phyloP scores from a whole-genome alignment of 2,888 invertebrate species.

The Pseudoips prasinana region DNA sequence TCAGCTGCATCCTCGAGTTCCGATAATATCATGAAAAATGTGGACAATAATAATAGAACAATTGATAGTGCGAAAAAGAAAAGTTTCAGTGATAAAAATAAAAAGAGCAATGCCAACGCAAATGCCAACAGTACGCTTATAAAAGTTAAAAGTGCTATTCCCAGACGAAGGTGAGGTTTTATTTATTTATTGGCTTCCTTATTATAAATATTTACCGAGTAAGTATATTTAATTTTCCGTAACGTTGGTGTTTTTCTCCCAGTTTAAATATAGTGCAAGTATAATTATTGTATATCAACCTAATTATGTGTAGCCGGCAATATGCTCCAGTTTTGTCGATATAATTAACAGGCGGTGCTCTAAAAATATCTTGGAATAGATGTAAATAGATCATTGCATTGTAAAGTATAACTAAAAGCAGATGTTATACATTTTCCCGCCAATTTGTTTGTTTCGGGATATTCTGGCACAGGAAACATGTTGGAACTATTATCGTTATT shows the following conservation, averaged over 20 bases:
- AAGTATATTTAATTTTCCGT: too few species aligned
- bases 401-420: conserved; percentile 11
- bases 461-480: not conserved
- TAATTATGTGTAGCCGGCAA: conserved; percentile 27
- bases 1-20: conserved; percentile 54
- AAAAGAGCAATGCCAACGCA: conserved; percentile 39
- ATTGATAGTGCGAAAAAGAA: conserved; percentile 47
- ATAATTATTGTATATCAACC: too few species aligned
- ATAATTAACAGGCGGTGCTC: conserved; percentile 55
- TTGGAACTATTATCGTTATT: too few species aligned
- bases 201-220: conserved; percentile 1
- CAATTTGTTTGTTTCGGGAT: conserved; percentile 3
- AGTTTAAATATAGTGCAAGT: too few species aligned
- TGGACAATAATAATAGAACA: conserved; percentile 36
- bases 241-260: too few species aligned
- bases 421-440: conserved; percentile 25
- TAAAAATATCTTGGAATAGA: conserved; percentile 44
- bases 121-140: conserved; percentile 53
- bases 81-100: conserved; percentile 56
- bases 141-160: conserved; percentile 77
- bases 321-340: conserved; percentile 54
- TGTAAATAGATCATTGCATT: conserved; percentile 22
- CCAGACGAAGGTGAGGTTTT: conserved; percentile 65
- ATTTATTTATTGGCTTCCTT: conserved; percentile 28
- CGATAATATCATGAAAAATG: conserved; percentile 48